phyloP scores from a whole-genome alignment of 2,888 invertebrate species.

The Cheilosia vernalis region DNA sequence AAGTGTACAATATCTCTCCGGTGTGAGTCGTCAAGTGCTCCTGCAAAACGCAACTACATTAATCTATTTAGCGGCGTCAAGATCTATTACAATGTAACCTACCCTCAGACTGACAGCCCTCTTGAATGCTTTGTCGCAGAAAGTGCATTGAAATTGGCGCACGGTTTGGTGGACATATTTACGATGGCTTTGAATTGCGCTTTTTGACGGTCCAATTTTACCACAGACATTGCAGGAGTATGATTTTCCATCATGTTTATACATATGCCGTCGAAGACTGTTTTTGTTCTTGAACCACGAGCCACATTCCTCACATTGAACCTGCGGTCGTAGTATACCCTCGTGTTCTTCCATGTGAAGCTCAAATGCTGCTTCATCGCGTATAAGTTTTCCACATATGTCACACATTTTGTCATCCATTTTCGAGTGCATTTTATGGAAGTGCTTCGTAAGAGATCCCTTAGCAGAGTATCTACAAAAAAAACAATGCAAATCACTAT shows the following conservation, averaged over 20 bases:
- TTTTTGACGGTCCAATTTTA: slow-evolving; percentile 70
- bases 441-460: slow-evolving; percentile 62
- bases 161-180: slow-evolving; percentile 72
- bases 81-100: background rate
- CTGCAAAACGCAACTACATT: slow-evolving; percentile 47
- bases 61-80: background rate
- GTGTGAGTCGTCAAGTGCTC: slow-evolving; percentile 79
- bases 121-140: slow-evolving; percentile 79
- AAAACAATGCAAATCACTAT: background rate
- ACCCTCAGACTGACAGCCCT: slow-evolving; percentile 75
- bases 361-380: slow-evolving; percentile 75
- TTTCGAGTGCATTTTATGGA: slow-evolving; percentile 11
- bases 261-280: slow-evolving; percentile 75
- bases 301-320: slow-evolving; percentile 76
- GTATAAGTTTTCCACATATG: slow-evolving; percentile 76
- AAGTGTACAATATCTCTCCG: slow-evolving; percentile 77
- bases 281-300: slow-evolving; percentile 76
- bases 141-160: slow-evolving; percentile 77
- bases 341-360: slow-evolving; percentile 76
- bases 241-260: slow-evolving; percentile 63
- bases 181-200: slow-evolving; percentile 75
- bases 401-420: slow-evolving; percentile 75
- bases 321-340: slow-evolving; percentile 72
- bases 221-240: slow-evolving; percentile 72
- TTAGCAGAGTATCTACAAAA: slow-evolving; percentile 67